These are phyloP conservation scores for Corythornis vintsioides DNA, from an alignment of 2,113 vertebrate species.

Conservation along the genomic window DNA sequence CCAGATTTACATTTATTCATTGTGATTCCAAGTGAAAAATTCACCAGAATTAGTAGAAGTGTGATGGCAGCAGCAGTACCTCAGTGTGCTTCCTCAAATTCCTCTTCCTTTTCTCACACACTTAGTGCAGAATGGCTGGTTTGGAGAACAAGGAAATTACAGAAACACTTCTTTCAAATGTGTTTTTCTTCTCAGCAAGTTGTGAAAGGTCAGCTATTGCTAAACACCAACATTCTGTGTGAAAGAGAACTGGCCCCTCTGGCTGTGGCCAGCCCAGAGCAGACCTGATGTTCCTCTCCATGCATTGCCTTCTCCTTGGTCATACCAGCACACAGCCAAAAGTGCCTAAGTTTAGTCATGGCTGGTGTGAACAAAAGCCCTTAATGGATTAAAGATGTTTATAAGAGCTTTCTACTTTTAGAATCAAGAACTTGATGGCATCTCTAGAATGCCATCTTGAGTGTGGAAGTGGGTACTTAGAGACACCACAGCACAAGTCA, in stretches of 20 bases:
- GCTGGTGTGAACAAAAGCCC: not conserved
- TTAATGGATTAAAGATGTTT: conserved; percentile 1
- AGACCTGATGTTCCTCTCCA: not conserved
- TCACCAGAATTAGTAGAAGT: not conserved
- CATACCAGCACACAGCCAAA: not conserved
- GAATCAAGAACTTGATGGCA: not conserved
- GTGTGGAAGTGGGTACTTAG: not conserved
- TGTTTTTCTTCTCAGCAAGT: not conserved
- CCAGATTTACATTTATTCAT: not conserved
- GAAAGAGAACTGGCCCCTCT: conserved; percentile 3
- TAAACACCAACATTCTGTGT: not conserved
- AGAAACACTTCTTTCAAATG: conserved; percentile 30
- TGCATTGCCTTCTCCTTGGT: not conserved
- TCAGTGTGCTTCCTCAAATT: not conserved
- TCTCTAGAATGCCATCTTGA: not conserved
- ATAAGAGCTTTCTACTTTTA: not conserved
- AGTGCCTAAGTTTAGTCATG: not conserved
- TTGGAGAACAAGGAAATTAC: conserved; percentile 38
- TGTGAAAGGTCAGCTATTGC: conserved; percentile 62
- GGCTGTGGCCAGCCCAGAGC: rapidly evolving
- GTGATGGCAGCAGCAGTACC: not conserved
- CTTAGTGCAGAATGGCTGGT: not conserved
- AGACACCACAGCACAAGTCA: not conserved
- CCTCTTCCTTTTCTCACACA: not conserved
- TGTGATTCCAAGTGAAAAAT: not conserved